Percentiles rank a stretch among this genome's conserved stretches.
phyloP scores from a whole-genome alignment of 2,797 vertebrate genomes.

The Podargus strigoides region DNA sequence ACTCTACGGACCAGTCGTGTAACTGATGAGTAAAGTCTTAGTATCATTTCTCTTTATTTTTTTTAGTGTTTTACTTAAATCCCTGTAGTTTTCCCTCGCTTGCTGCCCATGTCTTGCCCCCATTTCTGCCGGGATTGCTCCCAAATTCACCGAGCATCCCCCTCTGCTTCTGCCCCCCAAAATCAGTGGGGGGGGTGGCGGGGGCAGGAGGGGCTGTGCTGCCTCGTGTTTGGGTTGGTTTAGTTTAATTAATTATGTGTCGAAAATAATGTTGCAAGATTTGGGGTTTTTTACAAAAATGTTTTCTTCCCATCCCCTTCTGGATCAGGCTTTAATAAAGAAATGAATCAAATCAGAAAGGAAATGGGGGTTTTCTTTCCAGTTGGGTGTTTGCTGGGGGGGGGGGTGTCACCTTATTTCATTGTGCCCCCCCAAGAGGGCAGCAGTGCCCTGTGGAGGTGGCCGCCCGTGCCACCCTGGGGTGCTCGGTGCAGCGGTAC shows the following conservation, averaged over 20 bases:
- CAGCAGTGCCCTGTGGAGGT: not conserved
- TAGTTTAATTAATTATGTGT: not conserved
- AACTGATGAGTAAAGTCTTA: too few species aligned
- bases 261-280: not conserved
- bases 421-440: too few species aligned
- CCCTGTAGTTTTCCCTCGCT: not conserved
- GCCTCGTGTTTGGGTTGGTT: not conserved
- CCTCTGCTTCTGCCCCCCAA: not conserved
- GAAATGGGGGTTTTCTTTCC: not conserved
- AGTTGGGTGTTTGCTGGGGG: not conserved
- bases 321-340: slow-evolving; percentile 50
- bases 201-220: not conserved
- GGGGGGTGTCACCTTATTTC: not conserved
- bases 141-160: not conserved
- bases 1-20: slow-evolving; percentile 13
- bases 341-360: not conserved
- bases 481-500: not conserved
- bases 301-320: not conserved
- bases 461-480: rapidly evolving
- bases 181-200: rapidly evolving
- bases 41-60: not conserved
- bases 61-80: not conserved
- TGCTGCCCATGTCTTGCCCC: not conserved
- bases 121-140: not conserved
- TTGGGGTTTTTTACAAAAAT: too few species aligned